Evolutionary conservation across 2,113 vertebrate genomes (phyloP).

Genomic region (Eulemur macaco): DNA sequence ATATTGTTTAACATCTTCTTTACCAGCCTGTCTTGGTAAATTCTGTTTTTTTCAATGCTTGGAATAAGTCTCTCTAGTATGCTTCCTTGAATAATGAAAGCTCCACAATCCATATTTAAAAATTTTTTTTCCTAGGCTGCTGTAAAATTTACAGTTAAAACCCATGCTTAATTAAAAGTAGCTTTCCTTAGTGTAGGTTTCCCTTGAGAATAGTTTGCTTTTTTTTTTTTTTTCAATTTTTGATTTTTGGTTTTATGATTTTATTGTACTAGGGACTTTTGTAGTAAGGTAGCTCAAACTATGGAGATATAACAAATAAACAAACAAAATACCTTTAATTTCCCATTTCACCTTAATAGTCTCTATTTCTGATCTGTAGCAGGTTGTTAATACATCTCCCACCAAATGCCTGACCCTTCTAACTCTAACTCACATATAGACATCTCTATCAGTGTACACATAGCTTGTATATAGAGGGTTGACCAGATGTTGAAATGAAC

Average conservation of each 20-base stretch:
- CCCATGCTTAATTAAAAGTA: constrained; percentile 25
- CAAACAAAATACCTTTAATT: background rate
- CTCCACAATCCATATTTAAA: background rate
- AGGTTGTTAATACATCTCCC: background rate
- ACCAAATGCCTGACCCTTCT: background rate
- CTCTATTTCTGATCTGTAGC: background rate
- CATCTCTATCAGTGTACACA: background rate
- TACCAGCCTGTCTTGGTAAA: background rate
- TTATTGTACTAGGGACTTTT: background rate
- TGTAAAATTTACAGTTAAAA: constrained; percentile 37
- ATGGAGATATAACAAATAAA: background rate
- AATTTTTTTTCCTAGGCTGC: background rate
- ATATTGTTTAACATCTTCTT: background rate
- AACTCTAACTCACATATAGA: background rate
- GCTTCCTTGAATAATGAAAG: constrained; percentile 10
- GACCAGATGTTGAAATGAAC: background rate
- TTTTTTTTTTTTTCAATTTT: background rate
- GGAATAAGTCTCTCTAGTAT: constrained; percentile 11
- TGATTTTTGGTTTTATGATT: background rate
- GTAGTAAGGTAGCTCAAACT: background rate
- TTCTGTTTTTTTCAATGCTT: background rate
- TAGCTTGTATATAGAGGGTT: background rate
- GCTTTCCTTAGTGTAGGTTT: constrained; percentile 9
- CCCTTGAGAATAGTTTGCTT: background rate
- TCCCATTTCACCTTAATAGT: background rate